Evolutionary conservation across 2,797 vertebrate genomes (phyloP).

Genomic region (Anguilla obscura): DNA sequence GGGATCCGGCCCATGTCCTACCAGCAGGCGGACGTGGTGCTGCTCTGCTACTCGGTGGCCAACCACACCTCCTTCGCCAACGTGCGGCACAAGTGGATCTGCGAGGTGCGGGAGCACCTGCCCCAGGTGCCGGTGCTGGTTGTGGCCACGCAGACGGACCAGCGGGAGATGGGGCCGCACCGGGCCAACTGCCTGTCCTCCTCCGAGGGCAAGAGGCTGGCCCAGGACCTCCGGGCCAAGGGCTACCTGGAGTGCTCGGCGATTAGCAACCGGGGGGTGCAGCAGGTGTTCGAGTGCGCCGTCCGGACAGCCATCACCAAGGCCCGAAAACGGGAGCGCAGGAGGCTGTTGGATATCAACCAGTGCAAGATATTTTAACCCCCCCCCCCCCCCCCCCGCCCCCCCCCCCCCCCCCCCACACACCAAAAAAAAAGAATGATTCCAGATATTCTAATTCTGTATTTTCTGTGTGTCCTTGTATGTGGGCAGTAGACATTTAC

Average conservation of each 20-base stretch:
- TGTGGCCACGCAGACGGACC: conserved; percentile 93
- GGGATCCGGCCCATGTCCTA: conserved; percentile 92
- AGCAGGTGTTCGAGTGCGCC: conserved; percentile 92
- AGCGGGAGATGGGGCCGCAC: conserved; percentile 80
- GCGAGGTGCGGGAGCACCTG: conserved; percentile 81
- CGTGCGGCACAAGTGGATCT: conserved; percentile 87
- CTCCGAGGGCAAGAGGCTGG: conserved; percentile 79
- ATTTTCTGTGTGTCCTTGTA: conserved; percentile 46
- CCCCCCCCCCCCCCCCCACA: not conserved
- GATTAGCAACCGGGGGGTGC: conserved; percentile 87
- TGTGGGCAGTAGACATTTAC: conserved; percentile 21
- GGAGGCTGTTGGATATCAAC: conserved; percentile 81
- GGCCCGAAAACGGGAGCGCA: conserved; percentile 73
- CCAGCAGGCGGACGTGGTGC: conserved; percentile 90
- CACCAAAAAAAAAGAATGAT: not conserved
- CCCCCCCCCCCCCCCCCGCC: not conserved
- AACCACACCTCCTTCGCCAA: conserved; percentile 85
- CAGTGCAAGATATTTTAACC: conserved; percentile 84
- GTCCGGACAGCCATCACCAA: conserved; percentile 87
- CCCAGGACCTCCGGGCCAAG: conserved; percentile 86
- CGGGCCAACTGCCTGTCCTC: conserved; percentile 76
- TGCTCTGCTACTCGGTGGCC: conserved; percentile 94
- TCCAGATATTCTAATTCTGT: conserved; percentile 38
- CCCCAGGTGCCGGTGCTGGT: conserved; percentile 87
- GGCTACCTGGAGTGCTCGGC: conserved; percentile 96